Percentiles rank a stretch among this genome's conserved stretches.
Conservation (phyloP, 1,140 invertebrate species). For the Rhyzopertha dominica region DNA sequence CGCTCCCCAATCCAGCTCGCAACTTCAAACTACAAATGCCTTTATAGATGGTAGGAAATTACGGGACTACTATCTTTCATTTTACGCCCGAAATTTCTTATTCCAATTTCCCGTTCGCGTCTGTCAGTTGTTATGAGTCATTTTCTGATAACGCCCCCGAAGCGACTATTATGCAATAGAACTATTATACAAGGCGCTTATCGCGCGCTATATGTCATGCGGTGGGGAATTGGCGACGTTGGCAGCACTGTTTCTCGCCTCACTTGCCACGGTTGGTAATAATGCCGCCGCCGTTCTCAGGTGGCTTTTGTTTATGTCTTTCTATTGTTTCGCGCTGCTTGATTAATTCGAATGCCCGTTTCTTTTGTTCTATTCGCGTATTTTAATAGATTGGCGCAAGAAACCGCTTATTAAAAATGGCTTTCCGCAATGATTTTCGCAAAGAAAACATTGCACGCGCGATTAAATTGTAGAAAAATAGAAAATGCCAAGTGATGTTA, state of each 20-base stretch:
- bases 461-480: too few relatives aligned
- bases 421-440: too few relatives aligned
- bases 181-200: conserved; percentile 47
- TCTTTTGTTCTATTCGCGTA: too few relatives aligned
- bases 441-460: too few relatives aligned
- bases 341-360: too few relatives aligned
- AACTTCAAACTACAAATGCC: conserved; percentile 21
- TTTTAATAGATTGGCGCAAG: too few relatives aligned
- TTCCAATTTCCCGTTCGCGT: conserved; percentile 52
- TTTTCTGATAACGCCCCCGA: conserved; percentile 49
- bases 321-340: conserved; percentile 6
- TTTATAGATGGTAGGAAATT: conserved; percentile 42
- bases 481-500: too few relatives aligned
- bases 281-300: conserved; percentile 31
- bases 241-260: conserved; percentile 36
- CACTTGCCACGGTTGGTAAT: conserved; percentile 34
- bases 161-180: conserved; percentile 46
- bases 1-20: conserved; percentile 8
- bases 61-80: conserved; percentile 50
- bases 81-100: conserved; percentile 53
- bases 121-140: conserved; percentile 51
- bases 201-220: conserved; percentile 45
- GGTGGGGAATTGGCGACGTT: conserved; percentile 42
- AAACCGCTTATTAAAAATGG: too few relatives aligned
- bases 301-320: conserved; percentile 4